Conservation (phyloP, 2,888 invertebrate genomes). For the Lasioglossum figueresi region DNA sequence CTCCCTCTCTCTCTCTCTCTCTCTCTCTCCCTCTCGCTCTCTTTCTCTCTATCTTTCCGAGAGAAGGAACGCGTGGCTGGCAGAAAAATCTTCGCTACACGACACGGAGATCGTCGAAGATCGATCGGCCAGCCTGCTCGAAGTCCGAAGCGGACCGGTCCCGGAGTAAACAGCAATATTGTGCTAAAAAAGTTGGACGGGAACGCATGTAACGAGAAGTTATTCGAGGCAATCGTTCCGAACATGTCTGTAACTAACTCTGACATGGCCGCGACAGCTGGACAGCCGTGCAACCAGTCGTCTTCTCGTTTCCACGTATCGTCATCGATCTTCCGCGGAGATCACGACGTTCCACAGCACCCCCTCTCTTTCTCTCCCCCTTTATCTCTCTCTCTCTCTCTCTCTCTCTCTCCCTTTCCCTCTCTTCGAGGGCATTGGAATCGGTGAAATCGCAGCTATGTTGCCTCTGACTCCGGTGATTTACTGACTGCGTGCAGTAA, state of each 20-base stretch:
- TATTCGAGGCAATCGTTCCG: constrained; percentile 31
- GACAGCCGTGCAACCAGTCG: constrained; percentile 60
- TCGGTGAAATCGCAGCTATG: constrained; percentile 67
- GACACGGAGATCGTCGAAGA: not conserved
- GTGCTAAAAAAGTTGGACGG: not conserved
- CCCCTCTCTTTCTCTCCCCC: not conserved
- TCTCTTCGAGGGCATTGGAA: constrained; percentile 58
- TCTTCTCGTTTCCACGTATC: constrained; percentile 49
- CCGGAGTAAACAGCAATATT: not conserved
- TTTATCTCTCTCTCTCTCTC: not conserved
- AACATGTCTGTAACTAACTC: constrained; percentile 53
- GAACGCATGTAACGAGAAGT: constrained; percentile 10
- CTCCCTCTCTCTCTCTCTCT: not conserved
- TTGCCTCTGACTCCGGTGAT: constrained; percentile 61
- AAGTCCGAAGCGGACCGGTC: not conserved
- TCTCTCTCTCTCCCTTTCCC: not conserved
- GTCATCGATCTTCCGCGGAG: constrained; percentile 53
- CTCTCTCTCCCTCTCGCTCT: not conserved
- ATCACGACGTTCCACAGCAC: constrained; percentile 30
- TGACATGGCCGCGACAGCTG: constrained; percentile 70
- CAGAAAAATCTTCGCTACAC: not conserved
- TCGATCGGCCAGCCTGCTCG: not conserved
- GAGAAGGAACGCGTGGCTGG: not conserved
- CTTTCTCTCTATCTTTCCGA: not conserved
- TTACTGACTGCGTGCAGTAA: constrained; percentile 64